phyloP scores from a whole-genome alignment of 2,797 vertebrate species.

The Dipus sagitta region DNA sequence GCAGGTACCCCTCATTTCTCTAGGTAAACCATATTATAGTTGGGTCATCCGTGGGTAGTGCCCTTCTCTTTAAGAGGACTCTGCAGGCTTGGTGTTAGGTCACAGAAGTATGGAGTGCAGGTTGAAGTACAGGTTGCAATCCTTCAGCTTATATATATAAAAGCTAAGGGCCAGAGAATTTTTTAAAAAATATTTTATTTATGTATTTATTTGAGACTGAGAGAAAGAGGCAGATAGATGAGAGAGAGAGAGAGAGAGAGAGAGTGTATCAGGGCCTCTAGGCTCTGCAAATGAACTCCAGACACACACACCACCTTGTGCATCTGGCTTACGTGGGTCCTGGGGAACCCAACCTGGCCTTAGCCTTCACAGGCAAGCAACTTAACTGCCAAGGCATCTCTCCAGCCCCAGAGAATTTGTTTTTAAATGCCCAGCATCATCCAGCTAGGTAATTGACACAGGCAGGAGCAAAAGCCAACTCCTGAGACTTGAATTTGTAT shows the following conservation, averaged over 20 bases:
- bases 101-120: neutral
- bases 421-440: neutral
- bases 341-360: no score
- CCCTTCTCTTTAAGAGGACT: neutral
- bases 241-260: no score
- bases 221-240: no score
- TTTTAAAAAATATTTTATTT: neutral
- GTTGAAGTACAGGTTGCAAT: conserved; percentile 13
- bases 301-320: no score
- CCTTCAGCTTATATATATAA: conserved; percentile 59
- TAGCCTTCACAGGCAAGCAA: no score
- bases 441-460: neutral
- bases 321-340: no score
- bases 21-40: neutral
- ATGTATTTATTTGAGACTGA: no score
- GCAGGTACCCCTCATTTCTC: conserved; percentile 89
- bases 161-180: neutral
- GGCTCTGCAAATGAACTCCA: no score
- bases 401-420: no score
- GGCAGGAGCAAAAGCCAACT: neutral
- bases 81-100: neutral
- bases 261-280: no score
- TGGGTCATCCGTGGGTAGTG: neutral
- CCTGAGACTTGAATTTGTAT: neutral
- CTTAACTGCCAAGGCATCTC: no score